Base-by-base conservation (phyloP, 64 coral and sea anemone species). In the Porites lutea region DNA sequence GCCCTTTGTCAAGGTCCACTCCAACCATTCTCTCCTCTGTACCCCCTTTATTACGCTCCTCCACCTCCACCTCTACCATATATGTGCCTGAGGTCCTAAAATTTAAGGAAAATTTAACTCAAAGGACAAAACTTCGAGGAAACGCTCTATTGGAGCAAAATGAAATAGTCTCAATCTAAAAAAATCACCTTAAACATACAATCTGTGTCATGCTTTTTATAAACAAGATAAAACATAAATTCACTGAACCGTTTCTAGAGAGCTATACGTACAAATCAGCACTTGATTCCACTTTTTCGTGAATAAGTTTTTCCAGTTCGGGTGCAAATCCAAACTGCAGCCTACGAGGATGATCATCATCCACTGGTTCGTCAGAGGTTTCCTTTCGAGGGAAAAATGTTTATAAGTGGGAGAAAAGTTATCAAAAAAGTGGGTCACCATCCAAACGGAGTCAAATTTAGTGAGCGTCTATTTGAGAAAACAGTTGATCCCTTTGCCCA, bases 11-110 rank as follows among this genome's bases (percentile, higher is more conserved):
- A 11, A 98, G 74, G 89, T 98, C 96, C 50, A 98, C 80, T 53
- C 93, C 93, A 23, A 98, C 90, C 96, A 98, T 98, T 16, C 96
- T 88, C 20, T 98, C 96, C 79, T 98, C 96, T 19, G 71, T 52
- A 4, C 54, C 46, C 19, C 59, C 27, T 3, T 22, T 62, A 45
- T 83, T 86, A n/a, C 54, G 92, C 16, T 47, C 72, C 47, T 94
- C 77, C 9, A 46, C 72, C 9, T 95, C 93, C 48, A 95, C 93
- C 37, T 95, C 93, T 8, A 98, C 96, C 89, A 98, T 89, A 72
- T 88, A 98, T 9, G 96, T 98, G 13, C 90, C 93, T 9, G 90
- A 93, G 50, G 71, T 89, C 23, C 96, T 98, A 43, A 27, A 58
- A 53, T 71, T 12, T 16, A 86, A 68, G 20, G 13, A 10, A 83